phyloP scores from a whole-genome alignment of 2,888 invertebrate species.

The Metalampra italica region DNA sequence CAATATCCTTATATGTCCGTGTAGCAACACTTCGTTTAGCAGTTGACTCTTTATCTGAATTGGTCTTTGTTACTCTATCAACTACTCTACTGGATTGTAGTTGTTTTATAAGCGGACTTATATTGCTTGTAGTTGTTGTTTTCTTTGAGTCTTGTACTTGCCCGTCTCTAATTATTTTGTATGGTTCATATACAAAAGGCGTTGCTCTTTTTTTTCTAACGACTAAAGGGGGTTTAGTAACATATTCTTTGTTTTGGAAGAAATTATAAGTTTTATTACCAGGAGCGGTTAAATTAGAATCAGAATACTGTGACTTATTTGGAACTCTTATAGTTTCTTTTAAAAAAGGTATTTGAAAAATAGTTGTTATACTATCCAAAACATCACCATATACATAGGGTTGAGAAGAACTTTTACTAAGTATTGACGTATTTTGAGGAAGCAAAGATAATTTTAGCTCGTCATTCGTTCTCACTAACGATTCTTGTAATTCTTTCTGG shows the following conservation, averaged over 20 bases:
- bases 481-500: slow-evolving; percentile 20
- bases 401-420: slow-evolving; percentile 25
- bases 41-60: slow-evolving; percentile 40
- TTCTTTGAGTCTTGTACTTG: slow-evolving; percentile 61
- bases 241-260: slow-evolving; percentile 35
- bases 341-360: slow-evolving; percentile 9
- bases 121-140: slow-evolving; percentile 54
- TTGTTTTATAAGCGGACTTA: slow-evolving; percentile 66
- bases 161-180: slow-evolving; percentile 66
- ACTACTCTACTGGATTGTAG: slow-evolving; percentile 58
- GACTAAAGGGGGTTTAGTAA: slow-evolving; percentile 23
- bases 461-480: slow-evolving; percentile 19
- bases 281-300: not conserved
- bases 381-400: slow-evolving; percentile 67
- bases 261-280: slow-evolving; percentile 27
- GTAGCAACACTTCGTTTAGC: slow-evolving; percentile 38
- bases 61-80: slow-evolving; percentile 44
- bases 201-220: slow-evolving; percentile 48
- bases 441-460: slow-evolving; percentile 14
- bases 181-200: slow-evolving; percentile 67
- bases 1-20: slow-evolving; percentile 57
- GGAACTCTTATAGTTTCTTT: not conserved
- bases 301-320: slow-evolving; percentile 6
- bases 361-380: slow-evolving; percentile 58
- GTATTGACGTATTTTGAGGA: slow-evolving; percentile 8